Evolutionary conservation across 2,888 invertebrate genomes (phyloP).

Genomic region (Leptopterna dolabrata): DNA sequence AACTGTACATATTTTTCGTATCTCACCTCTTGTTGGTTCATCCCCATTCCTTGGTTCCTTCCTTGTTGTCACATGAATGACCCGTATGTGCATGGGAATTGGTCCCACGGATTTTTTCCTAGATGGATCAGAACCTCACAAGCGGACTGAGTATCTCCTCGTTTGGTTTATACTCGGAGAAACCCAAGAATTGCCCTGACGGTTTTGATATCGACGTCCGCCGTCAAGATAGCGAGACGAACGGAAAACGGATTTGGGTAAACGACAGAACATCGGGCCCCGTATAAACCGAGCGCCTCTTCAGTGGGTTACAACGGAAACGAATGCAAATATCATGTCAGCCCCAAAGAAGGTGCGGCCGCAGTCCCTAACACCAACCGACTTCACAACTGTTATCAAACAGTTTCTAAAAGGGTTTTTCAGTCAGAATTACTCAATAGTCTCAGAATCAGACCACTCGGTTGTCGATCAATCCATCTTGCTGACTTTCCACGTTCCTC

Average conservation of each 20-base stretch:
- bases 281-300: slow-evolving; percentile 4
- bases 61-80: no score
- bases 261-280: background rate
- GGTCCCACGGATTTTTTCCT: no score
- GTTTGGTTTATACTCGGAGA: no score
- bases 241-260: slow-evolving; percentile 12
- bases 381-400: slow-evolving; percentile 36
- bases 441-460: slow-evolving; percentile 33
- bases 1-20: no score
- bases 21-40: no score
- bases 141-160: no score
- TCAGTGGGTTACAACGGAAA: slow-evolving; percentile 9
- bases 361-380: background rate
- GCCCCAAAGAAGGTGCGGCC: background rate
- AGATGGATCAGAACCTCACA: no score
- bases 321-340: slow-evolving; percentile 50
- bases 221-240: background rate
- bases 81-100: no score
- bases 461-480: slow-evolving; percentile 51
- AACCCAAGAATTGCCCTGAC: no score
- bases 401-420: slow-evolving; percentile 49
- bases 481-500: slow-evolving; percentile 30
- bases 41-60: no score
- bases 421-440: slow-evolving; percentile 50
- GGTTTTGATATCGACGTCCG: no score